phyloP scores from a whole-genome alignment of 2,888 invertebrate genomes.

The Vannuccia rotundouncinata region DNA sequence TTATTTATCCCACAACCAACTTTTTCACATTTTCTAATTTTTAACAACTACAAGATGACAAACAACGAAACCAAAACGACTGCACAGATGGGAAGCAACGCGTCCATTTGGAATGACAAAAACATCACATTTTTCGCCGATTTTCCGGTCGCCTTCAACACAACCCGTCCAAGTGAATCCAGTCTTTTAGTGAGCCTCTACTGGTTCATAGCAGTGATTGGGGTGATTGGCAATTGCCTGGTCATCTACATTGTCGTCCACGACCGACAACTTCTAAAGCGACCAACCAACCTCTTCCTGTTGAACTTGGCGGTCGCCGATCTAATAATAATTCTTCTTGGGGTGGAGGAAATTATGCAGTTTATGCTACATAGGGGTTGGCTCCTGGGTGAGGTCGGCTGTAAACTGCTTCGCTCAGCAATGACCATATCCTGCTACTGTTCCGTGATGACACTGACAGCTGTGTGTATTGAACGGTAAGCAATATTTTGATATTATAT shows the following conservation, averaged over 20 bases:
- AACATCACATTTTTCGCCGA: too few species aligned
- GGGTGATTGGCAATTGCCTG: conserved; percentile 44
- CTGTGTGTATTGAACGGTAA: conserved; percentile 58
- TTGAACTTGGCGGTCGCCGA: conserved; percentile 55
- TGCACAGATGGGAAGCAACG: too few species aligned
- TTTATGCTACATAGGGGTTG: conserved; percentile 52
- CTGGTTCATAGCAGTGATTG: neutral
- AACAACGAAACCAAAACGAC: too few species aligned
- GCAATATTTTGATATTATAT: too few species aligned
- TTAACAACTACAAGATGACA: too few species aligned
- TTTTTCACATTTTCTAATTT: too few species aligned
- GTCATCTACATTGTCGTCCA: conserved; percentile 51
- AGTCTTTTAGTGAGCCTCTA: neutral
- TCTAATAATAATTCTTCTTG: conserved; percentile 50
- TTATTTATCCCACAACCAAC: too few species aligned
- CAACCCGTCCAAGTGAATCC: too few species aligned
- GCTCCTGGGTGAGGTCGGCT: conserved; percentile 49
- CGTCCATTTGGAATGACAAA: too few species aligned
- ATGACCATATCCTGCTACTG: conserved; percentile 57
- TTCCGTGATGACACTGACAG: conserved; percentile 57
- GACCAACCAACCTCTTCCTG: conserved; percentile 54
- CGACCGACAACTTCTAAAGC: conserved; percentile 52
- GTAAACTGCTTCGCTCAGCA: conserved; percentile 55
- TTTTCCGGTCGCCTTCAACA: too few species aligned
- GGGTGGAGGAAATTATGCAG: conserved; percentile 53